Conservation (phyloP, 1,140 invertebrate genomes). For the Vanessa atalanta region DNA sequence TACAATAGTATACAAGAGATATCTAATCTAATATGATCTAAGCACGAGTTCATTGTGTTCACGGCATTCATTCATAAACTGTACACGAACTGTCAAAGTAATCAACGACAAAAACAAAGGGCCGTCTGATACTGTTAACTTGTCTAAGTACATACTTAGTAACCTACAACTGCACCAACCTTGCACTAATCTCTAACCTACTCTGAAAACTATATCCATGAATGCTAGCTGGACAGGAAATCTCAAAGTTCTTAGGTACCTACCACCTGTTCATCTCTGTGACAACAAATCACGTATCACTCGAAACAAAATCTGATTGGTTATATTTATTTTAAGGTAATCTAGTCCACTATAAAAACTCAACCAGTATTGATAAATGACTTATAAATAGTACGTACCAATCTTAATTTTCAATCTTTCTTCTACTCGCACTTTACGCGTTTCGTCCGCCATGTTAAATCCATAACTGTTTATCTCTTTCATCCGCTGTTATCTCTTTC, state of each 20-base stretch:
- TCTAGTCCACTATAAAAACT: constrained; percentile 2
- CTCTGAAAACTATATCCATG: constrained; percentile 44
- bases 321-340: neutral
- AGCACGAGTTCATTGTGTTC: constrained; percentile 75
- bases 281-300: constrained; percentile 55
- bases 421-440: constrained; percentile 91
- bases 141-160: neutral
- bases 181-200: neutral
- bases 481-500: constrained; percentile 80
- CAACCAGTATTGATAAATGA: constrained; percentile 16
- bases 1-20: constrained; percentile 54
- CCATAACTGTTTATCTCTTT: constrained; percentile 84
- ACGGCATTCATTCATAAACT: constrained; percentile 75
- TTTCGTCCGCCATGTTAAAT: constrained; percentile 92
- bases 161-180: neutral
- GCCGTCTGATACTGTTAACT: constrained; percentile 24
- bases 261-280: constrained; percentile 74
- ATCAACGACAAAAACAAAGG: constrained; percentile 71
- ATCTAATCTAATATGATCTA: constrained; percentile 74
- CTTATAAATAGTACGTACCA: constrained; percentile 82
- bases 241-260: constrained; percentile 54
- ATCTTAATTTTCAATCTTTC: constrained; percentile 94
- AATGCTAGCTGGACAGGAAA: constrained; percentile 47
- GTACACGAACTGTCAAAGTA: constrained; percentile 72
- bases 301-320: neutral